Evolutionary conservation across 2,888 invertebrate species (phyloP).

Genomic region (Leptinotarsa rubiginosa): DNA sequence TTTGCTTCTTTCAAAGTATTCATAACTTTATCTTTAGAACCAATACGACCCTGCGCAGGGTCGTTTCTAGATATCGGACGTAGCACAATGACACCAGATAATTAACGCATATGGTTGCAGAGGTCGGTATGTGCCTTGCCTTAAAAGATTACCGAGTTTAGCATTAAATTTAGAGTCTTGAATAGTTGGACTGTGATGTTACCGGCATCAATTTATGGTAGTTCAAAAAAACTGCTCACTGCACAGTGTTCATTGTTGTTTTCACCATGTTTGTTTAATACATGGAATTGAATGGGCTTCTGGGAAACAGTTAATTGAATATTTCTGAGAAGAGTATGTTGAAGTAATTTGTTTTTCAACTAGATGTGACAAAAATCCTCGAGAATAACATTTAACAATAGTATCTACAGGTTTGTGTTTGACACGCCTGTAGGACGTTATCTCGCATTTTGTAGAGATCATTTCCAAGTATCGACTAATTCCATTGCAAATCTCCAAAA

Average conservation of each 20-base stretch:
- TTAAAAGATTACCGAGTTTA: constrained; percentile 7
- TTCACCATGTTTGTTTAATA: background rate
- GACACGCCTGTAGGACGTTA: too few relatives aligned
- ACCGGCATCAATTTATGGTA: background rate
- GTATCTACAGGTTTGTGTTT: too few relatives aligned
- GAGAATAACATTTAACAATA: too few relatives aligned
- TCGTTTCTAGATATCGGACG: background rate
- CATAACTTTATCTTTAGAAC: background rate
- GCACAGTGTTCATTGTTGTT: background rate
- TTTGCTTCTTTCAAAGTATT: too few relatives aligned
- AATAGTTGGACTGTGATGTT: background rate
- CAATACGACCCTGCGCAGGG: background rate
- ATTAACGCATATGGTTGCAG: constrained; percentile 2
- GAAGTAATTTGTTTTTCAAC: background rate
- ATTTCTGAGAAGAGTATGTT: background rate
- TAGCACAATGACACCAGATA: background rate
- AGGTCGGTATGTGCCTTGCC: background rate
- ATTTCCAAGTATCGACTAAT: too few relatives aligned
- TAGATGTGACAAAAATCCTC: too few relatives aligned
- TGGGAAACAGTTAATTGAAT: background rate
- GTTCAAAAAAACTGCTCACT: background rate
- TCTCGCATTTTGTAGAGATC: too few relatives aligned
- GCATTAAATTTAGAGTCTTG: background rate
- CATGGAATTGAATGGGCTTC: background rate
- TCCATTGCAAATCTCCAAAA: too few relatives aligned